Conservation (phyloP, 2,113 vertebrate genomes). For the Upupa epops region DNA sequence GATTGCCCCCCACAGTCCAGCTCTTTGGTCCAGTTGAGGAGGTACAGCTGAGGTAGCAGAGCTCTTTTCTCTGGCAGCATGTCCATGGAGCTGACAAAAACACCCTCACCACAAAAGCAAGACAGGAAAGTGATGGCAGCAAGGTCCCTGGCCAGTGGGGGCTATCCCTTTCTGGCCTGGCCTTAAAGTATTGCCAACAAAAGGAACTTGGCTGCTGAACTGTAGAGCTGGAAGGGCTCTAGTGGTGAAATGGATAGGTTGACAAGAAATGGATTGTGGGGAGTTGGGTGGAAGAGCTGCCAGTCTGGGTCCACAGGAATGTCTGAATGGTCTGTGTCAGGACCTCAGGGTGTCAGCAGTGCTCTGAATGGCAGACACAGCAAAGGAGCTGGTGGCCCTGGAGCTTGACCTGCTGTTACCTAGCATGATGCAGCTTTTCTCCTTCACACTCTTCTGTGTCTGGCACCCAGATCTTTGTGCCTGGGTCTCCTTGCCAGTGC, state of each 20-base stretch:
- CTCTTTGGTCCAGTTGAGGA: not conserved
- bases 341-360: not conserved
- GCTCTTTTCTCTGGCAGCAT: slow-evolving; percentile 33
- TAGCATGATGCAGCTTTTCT: not conserved
- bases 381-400: not conserved
- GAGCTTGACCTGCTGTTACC: not conserved
- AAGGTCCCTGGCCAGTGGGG: slow-evolving; percentile 1
- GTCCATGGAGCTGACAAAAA: slow-evolving; percentile 47
- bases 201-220: not conserved
- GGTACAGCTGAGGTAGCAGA: not conserved
- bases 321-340: not conserved
- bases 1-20: not conserved
- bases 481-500: not conserved
- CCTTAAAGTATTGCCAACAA: not conserved
- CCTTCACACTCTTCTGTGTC: not conserved
- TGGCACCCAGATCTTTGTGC: not conserved
- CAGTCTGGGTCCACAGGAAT: not conserved
- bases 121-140: not conserved
- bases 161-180: not conserved
- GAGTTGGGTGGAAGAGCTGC: not conserved
- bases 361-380: not conserved
- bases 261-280: not conserved
- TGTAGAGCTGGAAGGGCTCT: not conserved
- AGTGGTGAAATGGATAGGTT: not conserved
- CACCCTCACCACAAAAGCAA: not conserved